Base-by-base conservation (phyloP, 2,113 vertebrate species). In the Lagopus leucura region DNA sequence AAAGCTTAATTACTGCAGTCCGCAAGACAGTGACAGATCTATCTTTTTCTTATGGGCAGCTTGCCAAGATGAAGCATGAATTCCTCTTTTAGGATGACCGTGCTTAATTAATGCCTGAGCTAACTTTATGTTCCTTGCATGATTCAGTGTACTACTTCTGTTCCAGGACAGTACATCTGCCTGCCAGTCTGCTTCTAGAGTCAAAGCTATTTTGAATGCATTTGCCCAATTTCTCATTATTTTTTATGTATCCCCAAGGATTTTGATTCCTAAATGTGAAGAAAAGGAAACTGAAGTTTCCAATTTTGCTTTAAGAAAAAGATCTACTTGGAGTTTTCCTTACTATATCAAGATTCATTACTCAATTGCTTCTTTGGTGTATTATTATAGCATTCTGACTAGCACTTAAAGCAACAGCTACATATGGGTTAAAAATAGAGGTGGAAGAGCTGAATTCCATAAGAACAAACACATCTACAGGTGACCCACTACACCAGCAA, bases 1-100 rank as follows among this genome's bases (percentile, higher is more conserved):
- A 97, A 97, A 90, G 82, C 92, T 96, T 97, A 98, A 98, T 98
- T 98, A 97, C 94, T 79, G 72, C 95, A 93, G 95, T 96, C 96
- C 87, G 60, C 61, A 95, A 95, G 92, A 94, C 91, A 94, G 40
- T 96, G 97, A 97, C 97, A 97, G 96, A 97, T 96, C 84, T 69
- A 42, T 96, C 93, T 92, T 96, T 88, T 96, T 84, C 75, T 85
- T 92, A 87, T 72, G 82, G 96, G 96, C 96, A 96, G 82, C 87
- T 93, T 90, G 96, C 97, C 97, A 97, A 75, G 58, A 95, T 79
- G 92, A 97, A 95, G 83, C 80, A 96, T 65, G 71, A 81, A 80
- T 93, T 91, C 85, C 88, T 77, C 88, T 94, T 80, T 91, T 81
- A 96, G 94, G 73, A 87, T 55, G 50, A 97, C 92, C 94, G 74